phyloP scores from a whole-genome alignment of 1,140 invertebrate genomes.

The Drosophila triauraria region DNA sequence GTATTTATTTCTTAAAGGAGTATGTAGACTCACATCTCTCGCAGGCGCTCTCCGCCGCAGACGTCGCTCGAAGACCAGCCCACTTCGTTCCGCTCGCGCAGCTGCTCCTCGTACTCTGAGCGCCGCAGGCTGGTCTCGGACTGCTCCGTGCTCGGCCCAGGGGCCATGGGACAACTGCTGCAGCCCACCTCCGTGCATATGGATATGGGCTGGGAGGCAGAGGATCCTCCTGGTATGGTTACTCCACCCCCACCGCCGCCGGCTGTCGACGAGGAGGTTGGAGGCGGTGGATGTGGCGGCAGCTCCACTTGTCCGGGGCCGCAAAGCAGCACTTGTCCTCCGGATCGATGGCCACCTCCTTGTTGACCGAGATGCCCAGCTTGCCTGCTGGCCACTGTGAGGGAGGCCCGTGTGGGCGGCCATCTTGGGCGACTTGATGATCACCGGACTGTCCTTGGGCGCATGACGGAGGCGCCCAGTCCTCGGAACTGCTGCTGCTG shows the following conservation, averaged over 20 bases:
- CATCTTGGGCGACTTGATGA: constrained; percentile 81
- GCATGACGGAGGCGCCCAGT: constrained; percentile 78
- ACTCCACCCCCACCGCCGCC: constrained; percentile 18
- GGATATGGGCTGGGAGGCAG: constrained; percentile 56
- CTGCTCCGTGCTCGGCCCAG: constrained; percentile 48
- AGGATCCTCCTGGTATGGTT: constrained; percentile 11
- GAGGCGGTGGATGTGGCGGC: constrained; percentile 45
- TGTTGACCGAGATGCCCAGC: constrained; percentile 78
- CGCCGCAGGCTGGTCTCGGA: constrained; percentile 52
- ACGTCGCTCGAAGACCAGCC: constrained; percentile 71
- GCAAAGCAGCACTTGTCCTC: constrained; percentile 81
- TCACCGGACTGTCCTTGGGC: constrained; percentile 84
- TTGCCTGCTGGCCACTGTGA: constrained; percentile 69
- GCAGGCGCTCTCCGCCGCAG: constrained; percentile 65
- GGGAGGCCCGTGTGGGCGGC: constrained; percentile 63
- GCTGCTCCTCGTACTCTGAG: constrained; percentile 59
- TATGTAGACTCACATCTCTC: constrained; percentile 55
- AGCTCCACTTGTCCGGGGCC: constrained; percentile 55
- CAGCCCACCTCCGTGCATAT: constrained; percentile 79
- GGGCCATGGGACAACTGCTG: constrained; percentile 65
- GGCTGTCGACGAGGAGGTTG: constrained; percentile 15
- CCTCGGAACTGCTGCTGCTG: constrained; percentile 72
- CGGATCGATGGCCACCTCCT: constrained; percentile 84
- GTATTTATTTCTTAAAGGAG: not conserved
- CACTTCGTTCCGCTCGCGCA: constrained; percentile 56